Conservation (phyloP, 2,888 invertebrate genomes). For the Atrina japonica region DNA sequence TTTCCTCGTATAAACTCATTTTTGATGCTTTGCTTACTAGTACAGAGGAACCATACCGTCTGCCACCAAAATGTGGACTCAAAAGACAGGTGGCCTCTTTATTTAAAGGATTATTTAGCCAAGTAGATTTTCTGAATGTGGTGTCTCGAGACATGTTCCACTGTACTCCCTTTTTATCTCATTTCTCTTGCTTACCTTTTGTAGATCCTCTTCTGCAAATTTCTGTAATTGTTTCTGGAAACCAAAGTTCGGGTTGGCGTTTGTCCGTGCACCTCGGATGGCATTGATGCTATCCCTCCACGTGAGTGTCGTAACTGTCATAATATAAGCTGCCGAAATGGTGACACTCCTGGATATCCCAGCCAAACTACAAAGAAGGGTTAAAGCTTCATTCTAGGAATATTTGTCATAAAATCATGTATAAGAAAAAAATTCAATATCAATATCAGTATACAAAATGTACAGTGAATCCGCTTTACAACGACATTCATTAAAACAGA, state of each 20-base stretch:
- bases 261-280: conserved; percentile 93
- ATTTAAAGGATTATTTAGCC: no score
- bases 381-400: not conserved
- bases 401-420: not conserved
- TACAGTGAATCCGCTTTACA: no score
- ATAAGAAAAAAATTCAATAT: no score
- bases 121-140: no score
- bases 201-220: conserved; percentile 80
- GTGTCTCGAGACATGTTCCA: no score
- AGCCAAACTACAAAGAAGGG: conserved; percentile 87
- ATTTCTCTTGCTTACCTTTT: conserved; percentile 58
- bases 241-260: conserved; percentile 97
- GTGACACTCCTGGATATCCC: conserved; percentile 98
- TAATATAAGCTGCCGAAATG: conserved; percentile 96
- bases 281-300: conserved; percentile 97
- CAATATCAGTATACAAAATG: not conserved
- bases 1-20: no score
- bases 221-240: conserved; percentile 97
- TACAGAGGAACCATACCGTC: no score
- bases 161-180: no score
- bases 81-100: no score
- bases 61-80: no score
- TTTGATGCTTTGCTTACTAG: no score
- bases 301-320: conserved; percentile 93
- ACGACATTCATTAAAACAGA: no score